Base-by-base conservation (phyloP, 2,797 vertebrate genomes). In the Forpus xanthops region DNA sequence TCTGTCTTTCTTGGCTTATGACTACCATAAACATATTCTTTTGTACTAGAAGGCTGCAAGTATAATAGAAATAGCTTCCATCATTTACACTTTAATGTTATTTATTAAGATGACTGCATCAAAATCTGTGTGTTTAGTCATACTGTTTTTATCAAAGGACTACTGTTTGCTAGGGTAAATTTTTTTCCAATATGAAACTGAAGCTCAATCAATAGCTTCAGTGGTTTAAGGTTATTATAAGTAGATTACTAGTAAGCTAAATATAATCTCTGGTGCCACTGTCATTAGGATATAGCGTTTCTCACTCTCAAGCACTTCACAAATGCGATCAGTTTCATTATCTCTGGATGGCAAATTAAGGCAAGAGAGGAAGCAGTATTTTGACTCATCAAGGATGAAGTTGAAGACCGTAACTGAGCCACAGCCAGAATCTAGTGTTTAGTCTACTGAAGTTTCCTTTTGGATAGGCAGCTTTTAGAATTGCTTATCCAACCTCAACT, bases 351-450 rank as follows among this genome's bases (percentile, higher is more conserved):
- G 21, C 45, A 65, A 60, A 60, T 53, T 30, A 72, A 73, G 62
- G 31, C 55, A 66, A 45, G 17, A 19, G 15, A 8, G 52, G 31
- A 67, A 78, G 30, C 44, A 5, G 4, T 70, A 17, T 47, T 73
- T 82, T 82, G 56, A 39, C 13, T 80, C 24, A 35, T 30, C 16
- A 47, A 47, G 47, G 17, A 42, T 52, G 31, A 33, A 60, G 13
- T 2, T 52, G 80, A 82, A 85, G 47, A 70, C 41, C 0, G 0
- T 45, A 31, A 83, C 7, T 0, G 4, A 74, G 47, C 30, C 87
- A 55, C 41, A 66, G 35, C 31, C 45, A 76, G 24, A 79, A 76
- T 37, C 15, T 52, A 85, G 8, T 2, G 1, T 28, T 71, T 74
- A 28, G 8, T 49, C 2, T 2, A 19, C 20, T 45, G 7, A 60